phyloP scores from a whole-genome alignment of 1,140 invertebrate genomes.

The Lepidurus couesii region DNA sequence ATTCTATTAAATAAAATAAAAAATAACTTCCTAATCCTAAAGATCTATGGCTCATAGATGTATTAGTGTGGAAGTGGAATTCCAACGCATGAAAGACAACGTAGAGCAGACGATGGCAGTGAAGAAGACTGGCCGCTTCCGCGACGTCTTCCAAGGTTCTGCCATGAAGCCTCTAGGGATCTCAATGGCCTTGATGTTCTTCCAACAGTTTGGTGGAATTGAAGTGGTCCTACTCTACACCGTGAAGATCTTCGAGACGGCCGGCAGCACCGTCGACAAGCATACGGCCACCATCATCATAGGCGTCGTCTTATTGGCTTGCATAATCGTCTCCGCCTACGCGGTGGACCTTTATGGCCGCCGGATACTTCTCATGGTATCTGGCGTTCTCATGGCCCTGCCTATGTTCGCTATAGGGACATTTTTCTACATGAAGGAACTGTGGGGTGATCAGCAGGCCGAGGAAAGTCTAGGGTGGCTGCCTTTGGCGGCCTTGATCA shows the following conservation, averaged over 20 bases:
- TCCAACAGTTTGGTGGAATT: slow-evolving; percentile 84
- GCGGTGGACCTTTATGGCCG: slow-evolving; percentile 52
- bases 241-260: slow-evolving; percentile 59
- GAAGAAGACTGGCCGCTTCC: neutral
- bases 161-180: slow-evolving; percentile 69
- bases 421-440: slow-evolving; percentile 25
- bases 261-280: slow-evolving; percentile 54
- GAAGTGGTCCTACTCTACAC: slow-evolving; percentile 79
- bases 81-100: slow-evolving; percentile 27
- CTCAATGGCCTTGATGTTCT: slow-evolving; percentile 79
- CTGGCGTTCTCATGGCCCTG: slow-evolving; percentile 47
- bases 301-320: slow-evolving; percentile 62
- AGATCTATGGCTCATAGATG: neutral
- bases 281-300: slow-evolving; percentile 68
- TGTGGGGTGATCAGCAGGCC: slow-evolving; percentile 31
- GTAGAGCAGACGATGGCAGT: slow-evolving; percentile 21
- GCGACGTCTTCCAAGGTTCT: slow-evolving; percentile 39
- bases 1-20: neutral
- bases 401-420: slow-evolving; percentile 53
- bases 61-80: slow-evolving; percentile 29
- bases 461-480: slow-evolving; percentile 43
- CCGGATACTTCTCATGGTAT: slow-evolving; percentile 51
- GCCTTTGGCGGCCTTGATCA: slow-evolving; percentile 47
- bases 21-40: slow-evolving; percentile 25
- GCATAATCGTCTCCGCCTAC: slow-evolving; percentile 60